These are phyloP conservation scores for Falco peregrinus DNA, from an alignment of 2,797 vertebrate species.

Conservation along the genomic window DNA sequence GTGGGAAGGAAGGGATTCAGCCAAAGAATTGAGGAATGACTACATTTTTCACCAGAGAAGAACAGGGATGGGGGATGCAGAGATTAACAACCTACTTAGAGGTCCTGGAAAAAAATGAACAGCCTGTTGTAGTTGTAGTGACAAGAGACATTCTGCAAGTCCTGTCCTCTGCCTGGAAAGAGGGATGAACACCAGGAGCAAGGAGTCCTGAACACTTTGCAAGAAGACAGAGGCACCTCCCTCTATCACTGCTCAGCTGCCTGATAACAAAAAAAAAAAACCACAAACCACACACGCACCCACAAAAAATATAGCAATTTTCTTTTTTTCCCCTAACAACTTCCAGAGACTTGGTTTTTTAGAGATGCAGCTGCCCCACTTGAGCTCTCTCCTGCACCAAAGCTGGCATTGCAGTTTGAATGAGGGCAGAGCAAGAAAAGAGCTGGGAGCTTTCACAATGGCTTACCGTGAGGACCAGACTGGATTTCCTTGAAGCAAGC, in stretches of 20 bases:
- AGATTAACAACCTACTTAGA: not conserved
- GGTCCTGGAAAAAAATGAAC: not conserved
- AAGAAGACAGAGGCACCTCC: not conserved
- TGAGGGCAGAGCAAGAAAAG: not conserved
- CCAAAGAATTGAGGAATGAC: not conserved
- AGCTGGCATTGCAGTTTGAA: not conserved
- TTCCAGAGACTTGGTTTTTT: not conserved
- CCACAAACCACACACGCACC: too few relatives aligned
- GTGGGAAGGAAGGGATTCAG: not conserved
- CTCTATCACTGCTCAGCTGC: not conserved
- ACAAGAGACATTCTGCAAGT: not conserved
- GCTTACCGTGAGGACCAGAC: not conserved
- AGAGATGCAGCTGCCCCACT: not conserved
- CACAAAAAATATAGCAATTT: not conserved
- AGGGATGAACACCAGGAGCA: not conserved
- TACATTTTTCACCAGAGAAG: not conserved
- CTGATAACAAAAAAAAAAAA: not conserved
- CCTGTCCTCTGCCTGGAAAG: not conserved
- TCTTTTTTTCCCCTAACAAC: not conserved
- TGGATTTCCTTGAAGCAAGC: not conserved
- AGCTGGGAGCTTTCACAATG: rapidly evolving
- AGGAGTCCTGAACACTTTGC: not conserved
- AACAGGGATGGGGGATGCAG: not conserved
- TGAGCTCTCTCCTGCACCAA: not conserved
- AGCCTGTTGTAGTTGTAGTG: not conserved